Evolutionary conservation across 2,888 invertebrate genomes (phyloP).

Genomic region (Ochropleura leucogaster): DNA sequence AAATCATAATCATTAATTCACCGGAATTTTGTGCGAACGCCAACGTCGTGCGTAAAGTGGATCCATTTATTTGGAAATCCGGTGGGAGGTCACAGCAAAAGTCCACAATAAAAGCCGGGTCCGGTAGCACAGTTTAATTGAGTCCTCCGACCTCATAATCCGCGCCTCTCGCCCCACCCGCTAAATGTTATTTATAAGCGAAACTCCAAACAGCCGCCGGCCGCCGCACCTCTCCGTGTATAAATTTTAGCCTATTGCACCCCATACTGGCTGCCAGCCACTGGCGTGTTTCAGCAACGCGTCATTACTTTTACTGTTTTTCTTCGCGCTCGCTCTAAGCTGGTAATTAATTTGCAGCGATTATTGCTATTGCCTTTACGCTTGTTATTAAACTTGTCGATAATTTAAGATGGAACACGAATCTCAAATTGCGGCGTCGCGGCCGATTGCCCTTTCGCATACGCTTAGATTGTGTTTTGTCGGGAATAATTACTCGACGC

Average conservation of each 20-base stretch:
- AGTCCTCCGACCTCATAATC: slow-evolving; percentile 90
- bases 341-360: slow-evolving; percentile 86
- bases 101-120: slow-evolving; percentile 89
- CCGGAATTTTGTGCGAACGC: slow-evolving; percentile 76
- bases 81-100: slow-evolving; percentile 87
- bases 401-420: slow-evolving; percentile 88
- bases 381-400: slow-evolving; percentile 89
- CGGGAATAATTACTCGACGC: slow-evolving; percentile 79
- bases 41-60: slow-evolving; percentile 82
- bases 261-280: slow-evolving; percentile 67
- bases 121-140: slow-evolving; percentile 90
- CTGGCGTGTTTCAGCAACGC: slow-evolving; percentile 74
- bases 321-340: slow-evolving; percentile 80
- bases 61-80: slow-evolving; percentile 87
- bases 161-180: slow-evolving; percentile 84
- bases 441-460: slow-evolving; percentile 83
- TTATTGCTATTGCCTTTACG: slow-evolving; percentile 86
- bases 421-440: slow-evolving; percentile 86
- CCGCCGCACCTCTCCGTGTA: slow-evolving; percentile 76
- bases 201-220: slow-evolving; percentile 80
- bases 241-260: slow-evolving; percentile 84
- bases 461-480: slow-evolving; percentile 82
- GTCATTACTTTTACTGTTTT: slow-evolving; percentile 83
- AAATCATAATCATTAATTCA: slow-evolving; percentile 80
- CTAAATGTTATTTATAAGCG: slow-evolving; percentile 90